Evolutionary conservation across 2,888 invertebrate species (phyloP).

Genomic region (Sesia apiformis): DNA sequence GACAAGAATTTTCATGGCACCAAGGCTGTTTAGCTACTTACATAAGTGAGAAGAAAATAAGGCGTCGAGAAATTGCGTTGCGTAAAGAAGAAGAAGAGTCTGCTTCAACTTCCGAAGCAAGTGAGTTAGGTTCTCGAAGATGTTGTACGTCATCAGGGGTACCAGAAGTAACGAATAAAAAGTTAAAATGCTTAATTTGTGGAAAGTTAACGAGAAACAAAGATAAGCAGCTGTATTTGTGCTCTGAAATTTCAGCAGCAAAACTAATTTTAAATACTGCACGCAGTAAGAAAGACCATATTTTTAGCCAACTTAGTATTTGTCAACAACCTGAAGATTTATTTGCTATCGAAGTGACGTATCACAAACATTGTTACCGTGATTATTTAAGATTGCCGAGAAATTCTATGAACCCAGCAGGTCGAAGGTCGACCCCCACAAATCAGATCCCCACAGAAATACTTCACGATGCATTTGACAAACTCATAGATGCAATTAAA

Average conservation of each 20-base stretch:
- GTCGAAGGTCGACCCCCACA: conserved; percentile 10
- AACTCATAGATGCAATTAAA: no score
- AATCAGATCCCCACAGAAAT: conserved; percentile 13
- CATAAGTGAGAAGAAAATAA: no score
- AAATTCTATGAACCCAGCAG: conserved; percentile 7
- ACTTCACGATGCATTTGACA: conserved; percentile 13
- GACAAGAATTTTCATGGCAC: no score
- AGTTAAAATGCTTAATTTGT: conserved; percentile 12
- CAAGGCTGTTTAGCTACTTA: no score
- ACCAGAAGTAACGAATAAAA: no score
- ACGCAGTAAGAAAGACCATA: conserved; percentile 13
- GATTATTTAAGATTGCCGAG: conserved; percentile 13
- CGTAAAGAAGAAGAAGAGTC: no score
- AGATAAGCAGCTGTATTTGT: conserved; percentile 7
- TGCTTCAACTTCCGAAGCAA: no score
- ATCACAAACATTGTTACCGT: conserved; percentile 16
- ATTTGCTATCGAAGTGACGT: conserved; percentile 20
- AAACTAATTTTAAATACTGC: conserved; percentile 11
- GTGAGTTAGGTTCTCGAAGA: no score
- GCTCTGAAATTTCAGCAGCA: conserved; percentile 16
- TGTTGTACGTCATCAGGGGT: no score
- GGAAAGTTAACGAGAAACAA: conserved; percentile 9
- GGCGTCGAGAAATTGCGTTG: no score
- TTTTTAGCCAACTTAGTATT: conserved; percentile 16
- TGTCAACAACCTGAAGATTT: conserved; percentile 18